Conservation (phyloP, 2,113 vertebrate genomes). For the Festucalex cinctus region DNA sequence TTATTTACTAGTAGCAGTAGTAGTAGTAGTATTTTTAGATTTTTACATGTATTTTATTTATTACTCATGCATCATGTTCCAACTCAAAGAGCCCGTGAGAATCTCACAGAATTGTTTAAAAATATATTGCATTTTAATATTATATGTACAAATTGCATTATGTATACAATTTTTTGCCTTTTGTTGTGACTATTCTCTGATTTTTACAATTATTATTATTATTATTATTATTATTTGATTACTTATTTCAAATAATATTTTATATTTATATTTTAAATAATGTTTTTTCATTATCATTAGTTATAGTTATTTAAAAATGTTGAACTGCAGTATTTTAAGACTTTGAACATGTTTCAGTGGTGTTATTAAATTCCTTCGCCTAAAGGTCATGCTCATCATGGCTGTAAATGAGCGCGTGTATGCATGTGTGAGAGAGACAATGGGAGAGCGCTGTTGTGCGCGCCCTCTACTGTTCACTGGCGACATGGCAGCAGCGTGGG, state of each 20-base stretch:
- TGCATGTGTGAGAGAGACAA: background rate
- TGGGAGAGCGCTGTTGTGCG: background rate
- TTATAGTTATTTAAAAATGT: background rate
- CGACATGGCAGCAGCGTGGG: background rate
- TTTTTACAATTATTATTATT: background rate
- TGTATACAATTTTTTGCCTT: background rate
- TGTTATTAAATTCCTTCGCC: constrained; percentile 32
- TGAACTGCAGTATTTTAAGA: background rate
- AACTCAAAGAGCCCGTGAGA: too few species aligned
- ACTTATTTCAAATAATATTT: background rate
- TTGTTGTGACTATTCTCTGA: too few species aligned
- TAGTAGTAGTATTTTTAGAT: too few species aligned
- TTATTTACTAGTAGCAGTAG: too few species aligned
- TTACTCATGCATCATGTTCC: too few species aligned
- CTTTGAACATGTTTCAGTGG: constrained; percentile 5
- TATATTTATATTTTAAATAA: background rate
- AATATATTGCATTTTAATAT: too few species aligned
- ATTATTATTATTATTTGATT: background rate
- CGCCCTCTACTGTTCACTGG: background rate
- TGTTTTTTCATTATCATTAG: background rate
- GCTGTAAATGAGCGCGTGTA: constrained; percentile 8
- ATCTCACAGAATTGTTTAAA: too few species aligned
- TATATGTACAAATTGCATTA: background rate
- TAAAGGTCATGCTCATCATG: constrained; percentile 50
- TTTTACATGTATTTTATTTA: too few species aligned